Conservation (phyloP, 1,140 invertebrate genomes). For the Calosoma granatense region DNA sequence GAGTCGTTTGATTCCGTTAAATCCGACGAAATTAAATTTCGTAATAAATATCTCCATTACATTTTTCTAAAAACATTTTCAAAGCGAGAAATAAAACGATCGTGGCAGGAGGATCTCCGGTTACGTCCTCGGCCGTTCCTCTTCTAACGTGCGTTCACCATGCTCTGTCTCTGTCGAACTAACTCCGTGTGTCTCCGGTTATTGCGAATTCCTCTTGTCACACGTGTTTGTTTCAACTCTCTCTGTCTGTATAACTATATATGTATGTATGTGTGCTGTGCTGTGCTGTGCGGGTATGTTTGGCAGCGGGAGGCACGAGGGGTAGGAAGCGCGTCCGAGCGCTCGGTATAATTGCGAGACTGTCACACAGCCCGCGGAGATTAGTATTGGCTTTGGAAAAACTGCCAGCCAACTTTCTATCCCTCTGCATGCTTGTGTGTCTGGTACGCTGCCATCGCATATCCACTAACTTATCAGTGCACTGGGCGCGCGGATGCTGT, state of each 20-base stretch:
- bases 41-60: not conserved
- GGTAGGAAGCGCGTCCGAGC: not conserved
- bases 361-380: not conserved
- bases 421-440: too few species aligned
- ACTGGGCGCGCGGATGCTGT: not conserved
- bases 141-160: not conserved
- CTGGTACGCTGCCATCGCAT: too few species aligned
- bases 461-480: too few species aligned
- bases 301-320: too few species aligned
- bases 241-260: not conserved
- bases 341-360: not conserved
- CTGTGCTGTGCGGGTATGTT: too few species aligned
- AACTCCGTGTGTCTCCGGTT: not conserved
- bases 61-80: not conserved
- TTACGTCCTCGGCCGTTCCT: not conserved
- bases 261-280: not conserved
- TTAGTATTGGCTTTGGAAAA: not conserved
- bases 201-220: not conserved
- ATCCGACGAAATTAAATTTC: not conserved
- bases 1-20: too few species aligned
- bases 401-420: not conserved
- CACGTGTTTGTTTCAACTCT: not conserved
- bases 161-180: not conserved
- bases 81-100: not conserved
- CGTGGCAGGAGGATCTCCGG: not conserved